Evolutionary conservation across 2,797 vertebrate genomes (phyloP), one percentile per base, ranked within the genome.

Genomic region (Chaetophractus vellerosus): DNA sequence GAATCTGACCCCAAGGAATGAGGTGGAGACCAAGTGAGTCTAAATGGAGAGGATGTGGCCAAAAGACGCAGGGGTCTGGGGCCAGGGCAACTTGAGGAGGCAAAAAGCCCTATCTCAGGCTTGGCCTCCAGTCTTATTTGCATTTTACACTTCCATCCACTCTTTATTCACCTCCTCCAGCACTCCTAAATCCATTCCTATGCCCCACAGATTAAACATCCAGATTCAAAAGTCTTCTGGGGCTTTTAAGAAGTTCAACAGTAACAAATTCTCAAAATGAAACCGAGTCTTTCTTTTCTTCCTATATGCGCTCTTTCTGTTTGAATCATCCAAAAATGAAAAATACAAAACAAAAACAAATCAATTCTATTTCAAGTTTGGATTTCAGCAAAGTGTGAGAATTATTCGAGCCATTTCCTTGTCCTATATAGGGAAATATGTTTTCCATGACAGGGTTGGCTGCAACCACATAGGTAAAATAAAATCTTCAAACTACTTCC

Each of bases 361-460:
- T 97, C 1, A 97, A 95, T 97, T 81, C 88, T 85, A 91, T 97
- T 94, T 97, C 85, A 48, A 92, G 38, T 96, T 98, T 97, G 75
- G 50, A 97, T 97, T 98, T 97, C 95, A 97, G 63, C 61, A 97
- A 98, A 81, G 93, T 96, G 3, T 89, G n/a, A 91, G 93, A 97
- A 97, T 97, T 96, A 97, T 96, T 95, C 90, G 96, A 97, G 83
- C 71, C 96, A 97, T 97, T 98, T 98, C 81, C 94, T 94, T 93
- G 89, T 76, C 63, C 6, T 69, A 94, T 97, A 92, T 91, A 96
- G 91, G 79, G 36, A 98, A 83, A 97, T 97, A 97, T 50, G 66
- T 72, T 96, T 98, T 98, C 95, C 74, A 94, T 96, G 97, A 95
- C 92, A 69, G 90, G 72, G 90, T 94, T 97, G 88, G 84, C 82